Evolutionary conservation across 2,113 vertebrate genomes (phyloP).

Genomic region (Blennius ocellaris): DNA sequence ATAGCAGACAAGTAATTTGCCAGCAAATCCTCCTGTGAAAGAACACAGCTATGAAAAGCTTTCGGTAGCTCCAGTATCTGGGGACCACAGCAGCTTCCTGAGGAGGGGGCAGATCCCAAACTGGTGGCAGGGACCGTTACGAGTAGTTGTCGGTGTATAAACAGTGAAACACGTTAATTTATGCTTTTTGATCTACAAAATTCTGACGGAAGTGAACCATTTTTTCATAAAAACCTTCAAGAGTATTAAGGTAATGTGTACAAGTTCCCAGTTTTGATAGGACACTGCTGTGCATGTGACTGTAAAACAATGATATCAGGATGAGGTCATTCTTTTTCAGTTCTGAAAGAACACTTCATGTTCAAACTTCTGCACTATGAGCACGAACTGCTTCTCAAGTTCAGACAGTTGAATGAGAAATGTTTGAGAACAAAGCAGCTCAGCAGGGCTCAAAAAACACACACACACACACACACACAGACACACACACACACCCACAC

Average conservation of each 20-base stretch:
- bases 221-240: too few relatives aligned
- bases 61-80: slow-evolving; percentile 6
- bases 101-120: not conserved
- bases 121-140: too few relatives aligned
- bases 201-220: too few relatives aligned
- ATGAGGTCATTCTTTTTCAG: not conserved
- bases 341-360: not conserved
- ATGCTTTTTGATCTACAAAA: too few relatives aligned
- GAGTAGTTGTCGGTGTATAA: too few relatives aligned
- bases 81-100: slow-evolving; percentile 15
- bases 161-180: too few relatives aligned
- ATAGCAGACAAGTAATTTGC: slow-evolving; percentile 50
- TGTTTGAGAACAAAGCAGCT: not conserved
- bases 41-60: slow-evolving; percentile 46
- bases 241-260: too few relatives aligned
- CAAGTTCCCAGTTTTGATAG: too few relatives aligned
- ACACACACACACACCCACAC: too few relatives aligned
- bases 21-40: slow-evolving; percentile 40
- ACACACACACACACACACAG: not conserved
- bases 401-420: too few relatives aligned
- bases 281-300: not conserved
- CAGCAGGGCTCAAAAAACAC: not conserved
- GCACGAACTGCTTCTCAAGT: not conserved
- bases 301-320: not conserved
- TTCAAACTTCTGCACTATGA: not conserved